Base-by-base conservation (phyloP, 2,797 vertebrate genomes). In the Phrynocephalus guinanensis region DNA sequence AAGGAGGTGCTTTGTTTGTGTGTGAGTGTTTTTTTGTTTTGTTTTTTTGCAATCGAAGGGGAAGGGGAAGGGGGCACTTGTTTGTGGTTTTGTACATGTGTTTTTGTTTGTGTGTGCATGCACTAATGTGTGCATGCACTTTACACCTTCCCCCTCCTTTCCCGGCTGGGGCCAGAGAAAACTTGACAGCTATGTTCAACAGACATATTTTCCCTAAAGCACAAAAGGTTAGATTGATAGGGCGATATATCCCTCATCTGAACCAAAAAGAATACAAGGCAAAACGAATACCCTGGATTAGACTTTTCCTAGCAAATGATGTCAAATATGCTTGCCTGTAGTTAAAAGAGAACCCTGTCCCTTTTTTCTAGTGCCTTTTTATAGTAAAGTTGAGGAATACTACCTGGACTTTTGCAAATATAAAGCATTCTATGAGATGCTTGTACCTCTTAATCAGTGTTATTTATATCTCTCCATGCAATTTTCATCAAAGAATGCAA, bases 401-500 rank as follows among this genome's bases (percentile, higher is more conserved):
- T 68, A 4, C 1, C 0, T 84, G 4, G 11, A n/a, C 44, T 84
- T 82, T 87, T 83, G 87, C 10, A 78, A 87, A 80, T 1, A 79
- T 2, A 84, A 90, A 82, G 0, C 6, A 82, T 89, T 88, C 26
- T 86, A 79, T 88, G 5, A 5, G 22, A 16, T 82, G 16, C 26
- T 18, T 84, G 56, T 28, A 82, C 15, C 82, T 71, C 63, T 63
- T 80, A 5, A 87, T 2, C 79, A 82, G 44, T 79, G 18, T 79
- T 85, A 80, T 86, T 81, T 87, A 85, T 79, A 89, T 86, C 50
- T 5, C 0, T 85, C 52, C 1, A 52, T 3, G 56, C 20, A 85
- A 30, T 70, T 89, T 84, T 78, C 88, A 85, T 83, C 48, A 90
- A 68, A 82, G 5, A 79, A 91, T 63, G 13, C 60, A 84, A 72